These are phyloP conservation scores for Drosophila setifemur DNA, from an alignment of 1,140 invertebrate species.

Conservation along the genomic window DNA sequence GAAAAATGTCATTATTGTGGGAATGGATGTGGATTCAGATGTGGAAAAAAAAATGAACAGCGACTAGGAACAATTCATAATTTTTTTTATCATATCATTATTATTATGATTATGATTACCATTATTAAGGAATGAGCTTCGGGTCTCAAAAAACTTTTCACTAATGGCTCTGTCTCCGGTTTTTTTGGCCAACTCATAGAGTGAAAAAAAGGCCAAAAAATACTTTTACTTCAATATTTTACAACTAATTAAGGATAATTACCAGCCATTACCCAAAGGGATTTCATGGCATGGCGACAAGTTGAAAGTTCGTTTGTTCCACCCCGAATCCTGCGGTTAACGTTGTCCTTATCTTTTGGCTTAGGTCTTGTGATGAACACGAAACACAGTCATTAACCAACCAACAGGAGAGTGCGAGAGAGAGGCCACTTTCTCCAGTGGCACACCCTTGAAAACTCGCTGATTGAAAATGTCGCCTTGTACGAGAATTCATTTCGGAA, in stretches of 20 bases:
- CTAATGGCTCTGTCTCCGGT: constrained; percentile 37
- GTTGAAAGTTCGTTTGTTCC: constrained; percentile 26
- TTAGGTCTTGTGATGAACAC: constrained; percentile 28
- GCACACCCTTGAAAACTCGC: not conserved
- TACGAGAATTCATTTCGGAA: too few species aligned
- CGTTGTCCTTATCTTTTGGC: constrained; percentile 14
- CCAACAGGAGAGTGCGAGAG: not conserved
- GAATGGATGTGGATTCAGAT: too few species aligned
- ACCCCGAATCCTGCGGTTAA: not conserved
- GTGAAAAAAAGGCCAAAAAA: constrained; percentile 29
- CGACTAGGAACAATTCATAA: constrained; percentile 59
- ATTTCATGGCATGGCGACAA: constrained; percentile 42
- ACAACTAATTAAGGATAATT: constrained; percentile 79
- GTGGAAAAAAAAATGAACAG: too few species aligned
- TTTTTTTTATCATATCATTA: too few species aligned
- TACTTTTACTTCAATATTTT: constrained; percentile 75
- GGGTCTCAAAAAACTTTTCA: constrained; percentile 50
- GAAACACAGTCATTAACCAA: not conserved
- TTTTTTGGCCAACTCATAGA: not conserved
- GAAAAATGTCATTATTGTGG: constrained; percentile 23
- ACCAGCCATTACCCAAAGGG: constrained; percentile 64
- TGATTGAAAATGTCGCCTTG: constrained; percentile 3
- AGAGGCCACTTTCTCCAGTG: too few species aligned
- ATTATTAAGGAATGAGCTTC: constrained; percentile 6
- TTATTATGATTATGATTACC: too few species aligned